These are phyloP conservation scores for Gymnothorax reevesii DNA, from an alignment of 2,797 vertebrate genomes.

Conservation along the genomic window DNA sequence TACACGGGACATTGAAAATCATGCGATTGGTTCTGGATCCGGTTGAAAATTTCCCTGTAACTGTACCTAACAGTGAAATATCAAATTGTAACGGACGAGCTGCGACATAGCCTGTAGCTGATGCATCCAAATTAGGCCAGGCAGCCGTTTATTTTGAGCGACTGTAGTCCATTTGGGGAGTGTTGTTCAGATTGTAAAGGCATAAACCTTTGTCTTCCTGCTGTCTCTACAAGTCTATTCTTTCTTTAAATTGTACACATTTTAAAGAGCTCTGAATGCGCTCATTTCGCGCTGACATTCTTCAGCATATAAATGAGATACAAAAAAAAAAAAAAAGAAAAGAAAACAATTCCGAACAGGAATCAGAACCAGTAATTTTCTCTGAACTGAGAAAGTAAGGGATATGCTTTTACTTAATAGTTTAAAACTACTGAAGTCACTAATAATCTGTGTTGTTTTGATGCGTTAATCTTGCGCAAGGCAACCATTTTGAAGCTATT, in stretches of 20 bases:
- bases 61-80: neutral
- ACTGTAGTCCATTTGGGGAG: neutral
- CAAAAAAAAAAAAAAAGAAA: no score
- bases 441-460: constrained; percentile 75
- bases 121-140: neutral
- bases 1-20: neutral
- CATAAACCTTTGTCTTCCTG: constrained; percentile 13
- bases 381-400: neutral
- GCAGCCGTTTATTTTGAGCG: neutral
- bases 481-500: constrained; percentile 72
- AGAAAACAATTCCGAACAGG: neutral
- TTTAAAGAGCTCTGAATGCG: neutral
- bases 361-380: neutral
- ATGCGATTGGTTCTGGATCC: neutral
- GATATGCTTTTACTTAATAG: constrained; percentile 55
- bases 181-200: constrained; percentile 1
- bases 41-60: neutral
- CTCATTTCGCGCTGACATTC: neutral
- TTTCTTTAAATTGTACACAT: neutral
- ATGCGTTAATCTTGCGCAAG: constrained; percentile 71
- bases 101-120: neutral
- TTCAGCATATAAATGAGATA: neutral
- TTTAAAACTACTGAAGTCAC: constrained; percentile 73
- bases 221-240: constrained; percentile 1
- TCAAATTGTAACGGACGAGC: neutral